These are phyloP conservation scores for Thera obeliscata DNA, from an alignment of 2,888 invertebrate genomes.

Conservation along the genomic window DNA sequence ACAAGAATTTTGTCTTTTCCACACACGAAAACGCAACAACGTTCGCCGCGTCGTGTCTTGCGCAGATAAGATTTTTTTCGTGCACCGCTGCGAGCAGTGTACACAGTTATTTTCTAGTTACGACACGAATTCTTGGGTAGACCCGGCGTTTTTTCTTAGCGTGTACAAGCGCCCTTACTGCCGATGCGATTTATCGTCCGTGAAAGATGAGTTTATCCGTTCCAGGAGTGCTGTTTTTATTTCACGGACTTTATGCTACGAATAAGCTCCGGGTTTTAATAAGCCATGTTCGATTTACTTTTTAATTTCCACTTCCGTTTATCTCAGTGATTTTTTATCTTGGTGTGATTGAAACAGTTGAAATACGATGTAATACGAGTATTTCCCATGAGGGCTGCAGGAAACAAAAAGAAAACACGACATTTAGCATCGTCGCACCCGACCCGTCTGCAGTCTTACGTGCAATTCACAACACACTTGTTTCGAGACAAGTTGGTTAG, in stretches of 20 bases:
- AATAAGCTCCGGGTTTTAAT: constrained; percentile 3
- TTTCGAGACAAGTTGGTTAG: constrained; percentile 70
- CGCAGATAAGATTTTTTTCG: too few species aligned
- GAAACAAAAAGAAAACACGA: constrained; percentile 59
- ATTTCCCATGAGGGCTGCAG: constrained; percentile 60
- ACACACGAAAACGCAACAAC: too few species aligned
- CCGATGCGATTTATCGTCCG: constrained; percentile 51
- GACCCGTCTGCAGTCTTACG: constrained; percentile 56
- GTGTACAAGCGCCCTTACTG: too few species aligned
- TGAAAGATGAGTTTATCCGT: constrained; percentile 40
- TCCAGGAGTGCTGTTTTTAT: constrained; percentile 35
- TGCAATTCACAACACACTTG: constrained; percentile 79
- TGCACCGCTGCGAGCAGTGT: too few species aligned
- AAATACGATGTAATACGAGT: constrained; percentile 36
- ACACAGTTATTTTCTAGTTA: too few species aligned
- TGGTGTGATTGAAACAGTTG: constrained; percentile 23
- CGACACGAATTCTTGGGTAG: too few species aligned
- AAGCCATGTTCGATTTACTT: constrained; percentile 13
- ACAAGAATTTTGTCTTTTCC: too few species aligned
- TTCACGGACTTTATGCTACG: constrained; percentile 21
- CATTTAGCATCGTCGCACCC: constrained; percentile 46
- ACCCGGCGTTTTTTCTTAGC: too few species aligned
- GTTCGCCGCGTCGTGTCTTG: too few species aligned
- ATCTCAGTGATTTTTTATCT: constrained; percentile 16
- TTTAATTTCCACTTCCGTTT: constrained; percentile 20